Base-by-base conservation (phyloP, 1,140 invertebrate genomes). In the Ptiloglossa arizonensis region DNA sequence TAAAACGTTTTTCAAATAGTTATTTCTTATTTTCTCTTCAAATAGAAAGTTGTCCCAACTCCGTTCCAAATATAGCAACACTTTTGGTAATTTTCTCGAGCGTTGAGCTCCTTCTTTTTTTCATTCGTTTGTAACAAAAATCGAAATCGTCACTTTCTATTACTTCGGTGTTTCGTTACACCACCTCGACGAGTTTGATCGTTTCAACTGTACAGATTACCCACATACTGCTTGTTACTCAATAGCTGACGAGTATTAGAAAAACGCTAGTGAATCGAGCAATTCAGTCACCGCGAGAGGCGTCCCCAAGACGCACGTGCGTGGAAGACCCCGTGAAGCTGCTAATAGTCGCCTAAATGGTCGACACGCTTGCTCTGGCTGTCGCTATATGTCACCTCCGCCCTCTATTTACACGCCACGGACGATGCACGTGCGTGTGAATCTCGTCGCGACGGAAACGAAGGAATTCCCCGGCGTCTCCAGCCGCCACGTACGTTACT, bases 341-440 rank as follows among this genome's bases (percentile, higher is more conserved):
- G 84, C 87, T 88, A 88, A 88, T 88, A 88, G 87, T 88, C 86
- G 84, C 81, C 82, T 87, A 88, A 88, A 87, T 66, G 87, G 77
- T 88, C 81, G 75, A 76, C 80, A 85, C 74, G 79, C 67, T 82
- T 73, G 80, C 68, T 27, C 71, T 82, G 78, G 73, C 77, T 82
- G 87, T 84, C 79, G 86, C 83, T 86, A 86, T 87, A 86, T 84
- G 84, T 88, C 84, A 88, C 73, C 81, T 73, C 82, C 69, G 76
- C 78, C 81, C 73, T 81, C 80, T 79, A 80, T 79, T 84, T 83
- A 84, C 81, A 71, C 71, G 82, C 66, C 38, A 76, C 54, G 81
- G 66, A 63, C 73, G 75, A 70, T 66, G 66, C 81, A 84, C 77
- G 77, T 83, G 81, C 82, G 71, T 76, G 82, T 83, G 82, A 83